Conservation (phyloP, 2,888 invertebrate species). For the Keiferia lycopersicella region DNA sequence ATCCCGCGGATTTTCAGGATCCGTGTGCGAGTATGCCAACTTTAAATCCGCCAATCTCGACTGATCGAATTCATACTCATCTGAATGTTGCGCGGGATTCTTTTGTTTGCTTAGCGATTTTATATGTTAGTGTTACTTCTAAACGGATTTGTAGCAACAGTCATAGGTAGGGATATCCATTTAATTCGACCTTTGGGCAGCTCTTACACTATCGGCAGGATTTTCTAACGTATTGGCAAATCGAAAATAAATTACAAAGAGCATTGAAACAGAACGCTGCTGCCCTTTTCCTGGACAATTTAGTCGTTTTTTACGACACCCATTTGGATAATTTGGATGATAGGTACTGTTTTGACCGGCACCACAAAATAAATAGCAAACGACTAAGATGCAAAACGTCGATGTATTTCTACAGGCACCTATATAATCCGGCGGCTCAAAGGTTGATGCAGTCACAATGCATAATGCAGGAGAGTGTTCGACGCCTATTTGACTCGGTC, state of each 20-base stretch:
- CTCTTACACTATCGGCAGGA: no score
- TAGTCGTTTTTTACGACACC: background rate
- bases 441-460: constrained; percentile 61
- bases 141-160: background rate
- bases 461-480: constrained; percentile 69
- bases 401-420: constrained; percentile 1
- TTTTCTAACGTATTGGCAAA: no score
- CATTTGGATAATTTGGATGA: no score
- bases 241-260: no score
- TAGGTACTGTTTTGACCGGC: no score
- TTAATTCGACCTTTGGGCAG: no score
- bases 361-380: no score
- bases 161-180: no score
- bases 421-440: constrained; percentile 58
- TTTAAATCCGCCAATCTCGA: constrained; percentile 22
- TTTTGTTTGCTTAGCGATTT: background rate
- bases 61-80: constrained; percentile 18
- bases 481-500: constrained; percentile 48
- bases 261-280: no score
- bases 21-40: constrained; percentile 12
- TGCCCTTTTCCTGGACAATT: no score
- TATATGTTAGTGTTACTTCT: background rate
- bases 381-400: no score
- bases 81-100: background rate
- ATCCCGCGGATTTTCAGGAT: constrained; percentile 16